Percentiles rank a stretch among this genome's conserved stretches.
These are phyloP conservation scores for Tricholaema leucomelas DNA, from an alignment of 2,113 vertebrate species.

Conservation along the genomic window DNA sequence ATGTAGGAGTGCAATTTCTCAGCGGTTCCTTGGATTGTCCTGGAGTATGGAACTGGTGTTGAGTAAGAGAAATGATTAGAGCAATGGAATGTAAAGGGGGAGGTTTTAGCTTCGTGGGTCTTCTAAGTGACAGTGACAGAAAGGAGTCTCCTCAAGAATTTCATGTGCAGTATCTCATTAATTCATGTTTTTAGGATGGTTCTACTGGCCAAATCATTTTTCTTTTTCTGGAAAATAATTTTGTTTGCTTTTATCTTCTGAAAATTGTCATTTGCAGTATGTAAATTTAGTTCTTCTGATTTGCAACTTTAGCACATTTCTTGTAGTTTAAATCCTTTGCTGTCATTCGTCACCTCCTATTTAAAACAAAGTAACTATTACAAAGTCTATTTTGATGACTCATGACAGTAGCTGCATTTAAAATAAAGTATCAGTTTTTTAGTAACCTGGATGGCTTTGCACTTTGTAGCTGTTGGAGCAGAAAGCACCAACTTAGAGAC, in stretches of 20 bases:
- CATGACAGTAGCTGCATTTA: constrained; percentile 51
- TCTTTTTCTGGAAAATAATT: constrained; percentile 30
- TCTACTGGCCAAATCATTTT: constrained; percentile 42
- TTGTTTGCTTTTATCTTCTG: constrained; percentile 41
- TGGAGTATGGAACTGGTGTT: not conserved
- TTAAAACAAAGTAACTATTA: constrained; percentile 71
- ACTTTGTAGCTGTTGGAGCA: not conserved
- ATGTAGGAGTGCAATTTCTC: not conserved
- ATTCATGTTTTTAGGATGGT: not conserved
- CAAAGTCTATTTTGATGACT: constrained; percentile 75
- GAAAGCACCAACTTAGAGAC: not conserved
- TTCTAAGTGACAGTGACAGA: not conserved
- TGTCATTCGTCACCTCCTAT: constrained; percentile 53
- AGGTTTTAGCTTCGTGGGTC: constrained; percentile 17
- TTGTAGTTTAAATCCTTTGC: constrained; percentile 13
- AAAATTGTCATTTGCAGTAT: constrained; percentile 37
- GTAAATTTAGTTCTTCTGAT: constrained; percentile 52
- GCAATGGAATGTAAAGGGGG: constrained; percentile 7
- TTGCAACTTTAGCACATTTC: constrained; percentile 8
- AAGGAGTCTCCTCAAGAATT: not conserved
- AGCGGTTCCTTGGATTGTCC: not conserved
- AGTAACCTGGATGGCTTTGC: not conserved
- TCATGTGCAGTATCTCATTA: not conserved
- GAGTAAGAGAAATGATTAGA: constrained; percentile 45
- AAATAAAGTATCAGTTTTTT: constrained; percentile 68